Conservation (phyloP, 2,888 invertebrate species). For the Agriotes lineatus region DNA sequence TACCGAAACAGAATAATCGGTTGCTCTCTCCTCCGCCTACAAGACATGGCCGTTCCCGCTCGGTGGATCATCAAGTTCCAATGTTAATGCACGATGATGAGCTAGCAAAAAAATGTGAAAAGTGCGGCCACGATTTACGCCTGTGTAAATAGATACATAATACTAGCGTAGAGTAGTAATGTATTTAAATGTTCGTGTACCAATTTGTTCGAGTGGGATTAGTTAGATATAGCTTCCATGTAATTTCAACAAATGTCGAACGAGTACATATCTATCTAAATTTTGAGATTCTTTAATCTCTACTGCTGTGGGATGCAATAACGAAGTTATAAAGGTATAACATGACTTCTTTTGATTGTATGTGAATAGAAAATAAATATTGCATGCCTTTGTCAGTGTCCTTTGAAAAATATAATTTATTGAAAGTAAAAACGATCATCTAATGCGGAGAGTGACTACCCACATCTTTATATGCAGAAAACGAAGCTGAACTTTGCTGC, state of each 20-base stretch:
- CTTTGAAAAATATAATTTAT: too few relatives aligned
- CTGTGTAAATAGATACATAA: conserved; percentile 13
- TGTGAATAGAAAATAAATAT: conserved; percentile 20
- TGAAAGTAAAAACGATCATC: too few relatives aligned
- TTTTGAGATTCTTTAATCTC: conserved; percentile 31
- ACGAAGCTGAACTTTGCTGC: too few relatives aligned
- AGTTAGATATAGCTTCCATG: conserved; percentile 1
- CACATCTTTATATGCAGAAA: too few relatives aligned
- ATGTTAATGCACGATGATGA: conserved; percentile 40
- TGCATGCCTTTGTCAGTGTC: conserved; percentile 12
- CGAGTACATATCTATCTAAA: neutral
- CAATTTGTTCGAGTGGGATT: neutral
- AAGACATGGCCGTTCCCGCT: conserved; percentile 70
- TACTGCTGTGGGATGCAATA: conserved; percentile 61
- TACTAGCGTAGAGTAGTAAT: neutral
- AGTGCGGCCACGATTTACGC: conserved; percentile 60
- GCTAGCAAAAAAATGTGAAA: conserved; percentile 56
- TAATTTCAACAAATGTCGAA: neutral
- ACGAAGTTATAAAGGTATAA: conserved; percentile 34
- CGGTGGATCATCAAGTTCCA: conserved; percentile 66
- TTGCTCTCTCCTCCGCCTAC: conserved; percentile 48
- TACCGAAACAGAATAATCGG: neutral
- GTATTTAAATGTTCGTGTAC: neutral
- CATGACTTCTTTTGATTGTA: neutral
- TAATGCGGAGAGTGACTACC: too few relatives aligned